Base-by-base conservation (phyloP, 2,888 invertebrate genomes). In the Esperia sulphurella region DNA sequence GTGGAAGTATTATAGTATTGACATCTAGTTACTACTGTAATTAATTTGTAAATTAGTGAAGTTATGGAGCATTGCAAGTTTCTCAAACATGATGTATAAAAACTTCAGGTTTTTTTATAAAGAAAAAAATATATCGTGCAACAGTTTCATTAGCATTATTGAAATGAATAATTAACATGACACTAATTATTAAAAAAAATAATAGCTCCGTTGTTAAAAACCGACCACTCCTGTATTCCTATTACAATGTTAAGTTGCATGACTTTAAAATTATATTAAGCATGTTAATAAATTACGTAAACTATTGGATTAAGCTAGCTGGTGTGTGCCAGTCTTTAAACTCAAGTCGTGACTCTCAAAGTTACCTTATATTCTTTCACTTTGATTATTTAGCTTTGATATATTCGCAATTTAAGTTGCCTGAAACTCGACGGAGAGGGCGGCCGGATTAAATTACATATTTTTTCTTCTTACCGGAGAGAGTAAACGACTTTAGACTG, bases 341-440 rank as follows among this genome's bases (percentile, higher is more conserved):
- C 54, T 53, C 51, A 61, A 71, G 61, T 64, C 68, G 65, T 63
- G 60, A 64, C 63, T 70, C 68, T 57, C 60, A 67, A 80, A 80
- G 81, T 83, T 79, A 72, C 67, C 72, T 78, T 74, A 76, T 82
- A 81, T 83, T 83, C 79, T 80, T 79, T 75, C 68, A 74, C 71
- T 83, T 83, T 71, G 81, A 79, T 83, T 84, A 85, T 84, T 84
- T 82, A 80, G 82, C 83, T 86, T 85, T 83, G 86, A 84, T 85
- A 85, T 82, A 84, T 83, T 85, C 77, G 79, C 83, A 86, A 86
- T 86, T 84, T 85, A 86, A 86, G 79, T 86, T 86, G 82, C 76
- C 78, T 79, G 73, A 79, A 83, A 86, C 78, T 86, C 83, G 74
- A 68, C 78, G 69, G 71, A 58, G 61, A 65, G 74, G 76, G 77